Conservation (phyloP, 2,888 invertebrate genomes). For the Orthonychiurus folsomi region DNA sequence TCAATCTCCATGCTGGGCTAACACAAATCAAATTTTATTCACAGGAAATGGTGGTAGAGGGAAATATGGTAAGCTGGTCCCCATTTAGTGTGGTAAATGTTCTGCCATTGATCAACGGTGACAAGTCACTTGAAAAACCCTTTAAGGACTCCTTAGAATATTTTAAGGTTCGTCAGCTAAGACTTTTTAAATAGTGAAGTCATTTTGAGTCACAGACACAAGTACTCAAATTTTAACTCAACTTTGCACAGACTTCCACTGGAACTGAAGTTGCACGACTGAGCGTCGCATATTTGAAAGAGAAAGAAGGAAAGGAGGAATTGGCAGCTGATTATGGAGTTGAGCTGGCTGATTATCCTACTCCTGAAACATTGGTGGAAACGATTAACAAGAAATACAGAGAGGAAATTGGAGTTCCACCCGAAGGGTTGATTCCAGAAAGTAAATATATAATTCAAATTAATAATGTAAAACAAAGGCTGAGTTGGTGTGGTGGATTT, state of each 20-base stretch:
- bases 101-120: slow-evolving; percentile 25
- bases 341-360: slow-evolving; percentile 8
- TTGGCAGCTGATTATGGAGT: slow-evolving; percentile 13
- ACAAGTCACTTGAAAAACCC: slow-evolving; percentile 18
- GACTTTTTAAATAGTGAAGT: too few relatives aligned
- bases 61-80: slow-evolving; percentile 37
- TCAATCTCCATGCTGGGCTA: too few relatives aligned
- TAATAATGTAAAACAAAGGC: not conserved
- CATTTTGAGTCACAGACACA: too few relatives aligned
- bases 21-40: slow-evolving; percentile 8
- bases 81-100: slow-evolving; percentile 37
- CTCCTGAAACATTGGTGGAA: not conserved
- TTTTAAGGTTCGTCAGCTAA: slow-evolving; percentile 21
- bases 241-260: too few relatives aligned
- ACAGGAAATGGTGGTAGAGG: slow-evolving; percentile 34
- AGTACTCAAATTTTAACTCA: too few relatives aligned
- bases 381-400: slow-evolving; percentile 11
- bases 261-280: too few relatives aligned
- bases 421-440: slow-evolving; percentile 16
- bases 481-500: not conserved
- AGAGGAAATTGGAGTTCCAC: slow-evolving; percentile 17
- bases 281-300: slow-evolving; percentile 13
- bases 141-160: slow-evolving; percentile 30
- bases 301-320: slow-evolving; percentile 5
- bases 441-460: slow-evolving; percentile 4